Percentiles rank a stretch among this genome's conserved stretches.
These are phyloP conservation scores for Congeria kusceri DNA, from an alignment of 2,888 invertebrate species.

Conservation along the genomic window DNA sequence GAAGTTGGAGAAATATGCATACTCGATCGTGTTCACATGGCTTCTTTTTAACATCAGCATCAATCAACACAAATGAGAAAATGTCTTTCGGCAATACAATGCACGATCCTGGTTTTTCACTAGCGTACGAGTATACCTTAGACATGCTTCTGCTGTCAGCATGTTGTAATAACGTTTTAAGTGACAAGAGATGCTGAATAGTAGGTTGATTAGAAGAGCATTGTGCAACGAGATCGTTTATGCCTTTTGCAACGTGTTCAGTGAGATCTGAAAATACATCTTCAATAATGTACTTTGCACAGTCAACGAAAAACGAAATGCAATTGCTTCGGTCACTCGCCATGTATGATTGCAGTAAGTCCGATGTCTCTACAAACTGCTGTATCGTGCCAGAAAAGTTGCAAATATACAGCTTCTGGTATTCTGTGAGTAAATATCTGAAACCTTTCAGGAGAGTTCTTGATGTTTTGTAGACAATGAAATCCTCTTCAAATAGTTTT, in stretches of 20 bases:
- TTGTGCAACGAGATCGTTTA: background rate
- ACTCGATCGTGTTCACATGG: background rate
- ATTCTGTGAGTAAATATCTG: too few relatives aligned
- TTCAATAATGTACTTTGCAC: constrained; percentile 18
- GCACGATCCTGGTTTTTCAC: constrained; percentile 3
- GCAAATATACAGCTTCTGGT: too few relatives aligned
- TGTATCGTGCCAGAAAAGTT: too few relatives aligned
- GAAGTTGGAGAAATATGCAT: constrained; percentile 3
- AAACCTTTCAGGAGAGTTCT: too few relatives aligned
- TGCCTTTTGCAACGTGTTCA: constrained; percentile 1
- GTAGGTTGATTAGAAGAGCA: background rate
- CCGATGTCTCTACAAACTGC: too few relatives aligned
- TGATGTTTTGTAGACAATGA: too few relatives aligned
- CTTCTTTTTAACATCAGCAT: background rate
- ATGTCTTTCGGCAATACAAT: constrained; percentile 22
- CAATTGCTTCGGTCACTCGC: too few relatives aligned
- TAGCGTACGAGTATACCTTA: constrained; percentile 8
- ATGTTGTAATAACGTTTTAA: constrained; percentile 12
- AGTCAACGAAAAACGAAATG: too few relatives aligned
- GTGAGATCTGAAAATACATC: constrained; percentile 17
- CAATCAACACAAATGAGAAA: constrained; percentile 9
- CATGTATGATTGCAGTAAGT: too few relatives aligned
- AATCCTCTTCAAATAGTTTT: too few relatives aligned
- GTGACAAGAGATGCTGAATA: constrained; percentile 12
- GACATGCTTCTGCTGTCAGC: too few relatives aligned